phyloP scores from a whole-genome alignment of 2,888 invertebrate species.

The Clivina fossor region DNA sequence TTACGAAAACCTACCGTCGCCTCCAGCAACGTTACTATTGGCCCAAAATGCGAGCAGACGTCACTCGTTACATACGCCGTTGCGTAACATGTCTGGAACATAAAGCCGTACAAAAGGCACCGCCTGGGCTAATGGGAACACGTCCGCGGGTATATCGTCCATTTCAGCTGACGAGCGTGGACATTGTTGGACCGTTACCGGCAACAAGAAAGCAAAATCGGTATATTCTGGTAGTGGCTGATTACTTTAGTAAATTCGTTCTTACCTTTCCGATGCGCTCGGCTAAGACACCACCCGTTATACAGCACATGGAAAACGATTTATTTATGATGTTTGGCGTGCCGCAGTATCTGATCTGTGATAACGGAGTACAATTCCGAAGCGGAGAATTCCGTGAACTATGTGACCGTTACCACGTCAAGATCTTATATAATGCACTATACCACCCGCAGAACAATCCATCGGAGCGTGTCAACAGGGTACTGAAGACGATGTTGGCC shows the following conservation, averaged over 20 bases:
- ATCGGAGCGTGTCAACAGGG: conserved; percentile 38
- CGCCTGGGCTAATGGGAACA: background rate
- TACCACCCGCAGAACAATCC: conserved; percentile 5
- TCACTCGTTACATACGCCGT: background rate
- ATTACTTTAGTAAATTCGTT: conserved; percentile 16
- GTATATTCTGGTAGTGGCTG: background rate
- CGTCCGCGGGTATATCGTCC: background rate
- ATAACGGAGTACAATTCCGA: conserved; percentile 35
- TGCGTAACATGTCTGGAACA: background rate
- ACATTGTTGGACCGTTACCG: background rate
- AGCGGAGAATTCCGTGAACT: background rate
- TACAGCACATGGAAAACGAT: background rate
- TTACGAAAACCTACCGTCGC: background rate
- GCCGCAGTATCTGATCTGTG: conserved; percentile 33
- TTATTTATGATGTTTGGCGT: conserved; percentile 37
- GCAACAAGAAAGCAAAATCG: background rate
- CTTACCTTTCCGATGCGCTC: conserved; percentile 7
- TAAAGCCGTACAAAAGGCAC: background rate
- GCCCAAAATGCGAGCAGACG: background rate
- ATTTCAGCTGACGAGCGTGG: background rate
- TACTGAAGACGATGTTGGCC: conserved; percentile 41
- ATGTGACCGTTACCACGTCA: background rate
- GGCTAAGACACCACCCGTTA: background rate
- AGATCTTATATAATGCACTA: background rate
- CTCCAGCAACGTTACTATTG: background rate